Evolutionary conservation across 1,140 invertebrate species (phyloP).

Genomic region (Neodiprion lecontei): DNA sequence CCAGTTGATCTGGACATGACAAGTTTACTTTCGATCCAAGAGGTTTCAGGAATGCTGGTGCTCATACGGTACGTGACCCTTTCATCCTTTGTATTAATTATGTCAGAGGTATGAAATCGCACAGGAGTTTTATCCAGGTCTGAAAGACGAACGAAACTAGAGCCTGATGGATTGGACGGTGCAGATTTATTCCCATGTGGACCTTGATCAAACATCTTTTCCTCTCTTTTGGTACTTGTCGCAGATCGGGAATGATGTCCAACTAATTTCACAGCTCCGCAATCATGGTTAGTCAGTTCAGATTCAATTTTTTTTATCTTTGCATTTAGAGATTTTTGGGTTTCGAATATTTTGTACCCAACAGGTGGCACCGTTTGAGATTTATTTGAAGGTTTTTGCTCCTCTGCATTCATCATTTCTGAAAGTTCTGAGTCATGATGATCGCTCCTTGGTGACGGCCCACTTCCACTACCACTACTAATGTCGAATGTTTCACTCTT

Average conservation of each 20-base stretch:
- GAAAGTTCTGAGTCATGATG: slow-evolving; percentile 49
- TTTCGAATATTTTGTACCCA: slow-evolving; percentile 46
- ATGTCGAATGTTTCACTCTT: slow-evolving; percentile 59
- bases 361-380: slow-evolving; percentile 29
- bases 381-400: slow-evolving; percentile 33
- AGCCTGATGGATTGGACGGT: slow-evolving; percentile 16
- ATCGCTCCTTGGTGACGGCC: slow-evolving; percentile 48
- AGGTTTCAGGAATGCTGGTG: slow-evolving; percentile 68
- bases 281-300: slow-evolving; percentile 34
- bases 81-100: slow-evolving; percentile 35
- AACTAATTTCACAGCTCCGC: background rate
- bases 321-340: slow-evolving; percentile 52
- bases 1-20: slow-evolving; percentile 65
- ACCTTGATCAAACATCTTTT: slow-evolving; percentile 18
- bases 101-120: slow-evolving; percentile 27
- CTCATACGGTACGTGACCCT: slow-evolving; percentile 51
- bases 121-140: slow-evolving; percentile 64
- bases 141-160: slow-evolving; percentile 64
- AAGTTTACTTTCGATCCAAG: slow-evolving; percentile 70
- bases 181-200: background rate
- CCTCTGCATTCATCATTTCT: slow-evolving; percentile 40
- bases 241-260: background rate
- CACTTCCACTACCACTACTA: slow-evolving; percentile 46
- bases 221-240: slow-evolving; percentile 32
- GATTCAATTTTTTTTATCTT: slow-evolving; percentile 56